Evolutionary conservation across 2,797 vertebrate genomes (phyloP), one percentile per base, ranked within the genome.

Genomic region (Lacerta agilis): DNA sequence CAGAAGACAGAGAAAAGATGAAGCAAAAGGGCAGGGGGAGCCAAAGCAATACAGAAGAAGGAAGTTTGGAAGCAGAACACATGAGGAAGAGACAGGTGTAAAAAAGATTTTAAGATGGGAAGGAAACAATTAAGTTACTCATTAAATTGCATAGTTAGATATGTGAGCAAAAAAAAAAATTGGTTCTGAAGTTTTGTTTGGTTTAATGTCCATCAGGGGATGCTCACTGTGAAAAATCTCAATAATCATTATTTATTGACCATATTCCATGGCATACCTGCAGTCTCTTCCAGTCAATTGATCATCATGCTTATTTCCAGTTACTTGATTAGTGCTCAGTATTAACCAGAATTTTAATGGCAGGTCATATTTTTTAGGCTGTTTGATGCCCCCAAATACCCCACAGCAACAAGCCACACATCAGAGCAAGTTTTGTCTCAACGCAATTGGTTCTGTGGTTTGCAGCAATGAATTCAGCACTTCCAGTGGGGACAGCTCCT

Each of bases 381-480:
- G 11, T 4, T 45, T 33, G 45, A 18, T 67, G 61, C 18, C 75
- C 73, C 41, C 11, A 67, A 58, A 77, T 8, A 85, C 36, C 58
- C 73, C 38, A 66, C 27, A 23, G 4, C n/a, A 27, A 49, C 18
- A 29, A 76, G n/a, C 41, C 29, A 71, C 18, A 77, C 29, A 61
- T n/a, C 45, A 77, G 69, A 82, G 43, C 9, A 33, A 8, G 36
- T 73, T 61, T 45, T 49, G 36, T 64, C 43, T 73, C n/a, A 80
- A 66, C 6, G 49, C 25, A 64, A 55, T 17, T 45, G 36, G 36
- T 18, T 36, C 29, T 27, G 49, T 23, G 9, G 33, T 10, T 66
- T 73, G 41, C 41, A 66, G 69, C 9, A 64, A 88, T 49, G 58
- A 36, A 66, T 73, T 88, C 76, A 88, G 87, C 87, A 88, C 77